Conservation (phyloP, 2,888 invertebrate species). For the Drosophila pegasa region DNA sequence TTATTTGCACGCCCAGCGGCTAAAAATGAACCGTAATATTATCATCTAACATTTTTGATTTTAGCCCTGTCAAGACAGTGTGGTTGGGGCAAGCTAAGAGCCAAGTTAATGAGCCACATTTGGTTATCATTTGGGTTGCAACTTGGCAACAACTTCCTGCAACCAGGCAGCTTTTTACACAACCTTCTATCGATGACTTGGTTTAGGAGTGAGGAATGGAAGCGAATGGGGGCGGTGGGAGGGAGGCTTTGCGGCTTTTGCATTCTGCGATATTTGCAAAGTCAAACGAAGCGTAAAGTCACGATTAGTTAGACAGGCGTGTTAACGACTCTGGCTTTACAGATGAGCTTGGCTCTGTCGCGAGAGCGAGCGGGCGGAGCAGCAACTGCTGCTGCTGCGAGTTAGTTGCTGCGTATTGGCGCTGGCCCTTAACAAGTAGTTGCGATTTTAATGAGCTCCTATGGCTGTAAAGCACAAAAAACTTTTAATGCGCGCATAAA, state of each 20-base stretch:
- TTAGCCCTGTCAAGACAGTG: constrained; percentile 4
- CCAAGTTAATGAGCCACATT: constrained; percentile 81
- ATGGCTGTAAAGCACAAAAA: constrained; percentile 57
- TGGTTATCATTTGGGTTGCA: constrained; percentile 72
- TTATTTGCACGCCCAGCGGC: constrained; percentile 51
- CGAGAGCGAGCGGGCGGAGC: not conserved
- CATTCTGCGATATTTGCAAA: constrained; percentile 81
- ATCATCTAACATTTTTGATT: constrained; percentile 62
- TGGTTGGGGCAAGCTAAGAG: constrained; percentile 32
- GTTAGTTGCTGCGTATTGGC: constrained; percentile 24
- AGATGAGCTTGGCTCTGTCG: constrained; percentile 30
- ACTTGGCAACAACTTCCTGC: constrained; percentile 48
- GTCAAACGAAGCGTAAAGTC: constrained; percentile 84
- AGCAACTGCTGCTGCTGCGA: constrained; percentile 16
- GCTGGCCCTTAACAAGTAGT: constrained; percentile 49
- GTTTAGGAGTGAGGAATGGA: no score
- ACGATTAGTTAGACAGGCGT: constrained; percentile 84
- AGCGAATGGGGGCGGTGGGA: not conserved
- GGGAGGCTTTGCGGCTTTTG: constrained; percentile 29
- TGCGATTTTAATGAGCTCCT: constrained; percentile 77
- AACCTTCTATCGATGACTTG: constrained; percentile 66
- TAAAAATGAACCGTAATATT: constrained; percentile 29
- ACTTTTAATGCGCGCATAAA: constrained; percentile 70
- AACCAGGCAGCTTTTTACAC: constrained; percentile 53
- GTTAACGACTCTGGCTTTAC: constrained; percentile 76